phyloP scores from a whole-genome alignment of 2,113 vertebrate species.

The Xenopus borealis region DNA sequence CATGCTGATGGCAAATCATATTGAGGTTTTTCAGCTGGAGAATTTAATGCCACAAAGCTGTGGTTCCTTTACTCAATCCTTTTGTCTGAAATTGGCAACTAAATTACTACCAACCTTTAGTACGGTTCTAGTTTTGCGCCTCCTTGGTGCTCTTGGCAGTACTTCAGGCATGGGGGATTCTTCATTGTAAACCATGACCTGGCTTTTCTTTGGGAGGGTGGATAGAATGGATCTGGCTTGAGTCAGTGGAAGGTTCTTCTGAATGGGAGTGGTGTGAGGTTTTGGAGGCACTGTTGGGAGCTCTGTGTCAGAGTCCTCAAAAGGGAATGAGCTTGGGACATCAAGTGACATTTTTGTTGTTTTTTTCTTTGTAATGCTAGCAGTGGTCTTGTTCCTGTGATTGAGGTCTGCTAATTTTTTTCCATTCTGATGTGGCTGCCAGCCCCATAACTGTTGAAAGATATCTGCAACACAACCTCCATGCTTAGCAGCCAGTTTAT shows the following conservation, averaged over 20 bases:
- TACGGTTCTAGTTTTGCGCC: conserved; percentile 68
- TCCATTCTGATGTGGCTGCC: conserved; percentile 50
- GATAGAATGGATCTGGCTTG: conserved; percentile 39
- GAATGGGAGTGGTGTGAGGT: conserved; percentile 53
- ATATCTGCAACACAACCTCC: conserved; percentile 56
- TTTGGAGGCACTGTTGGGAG: conserved; percentile 34
- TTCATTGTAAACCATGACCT: conserved; percentile 80
- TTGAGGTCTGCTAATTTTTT: background rate
- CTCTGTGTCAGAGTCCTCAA: conserved; percentile 58
- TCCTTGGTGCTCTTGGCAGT: conserved; percentile 61
- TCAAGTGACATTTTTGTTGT: background rate
- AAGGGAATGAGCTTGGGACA: conserved; percentile 28
- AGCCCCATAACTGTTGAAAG: conserved; percentile 70
- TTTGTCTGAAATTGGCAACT: too few species aligned
- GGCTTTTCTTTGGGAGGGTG: conserved; percentile 50
- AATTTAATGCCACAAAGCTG: too few species aligned
- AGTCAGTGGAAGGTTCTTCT: conserved; percentile 22
- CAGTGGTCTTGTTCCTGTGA: background rate
- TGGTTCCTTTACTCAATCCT: too few species aligned
- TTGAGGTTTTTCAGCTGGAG: too few species aligned
- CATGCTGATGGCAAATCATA: too few species aligned
- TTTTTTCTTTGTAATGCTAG: too few species aligned
- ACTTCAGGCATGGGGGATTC: conserved; percentile 29
- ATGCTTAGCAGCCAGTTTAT: conserved; percentile 56
- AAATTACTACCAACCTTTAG: conserved; percentile 67